Evolutionary conservation across 2,888 invertebrate genomes (phyloP).

Genomic region (Lepidocyrtoides sp.): DNA sequence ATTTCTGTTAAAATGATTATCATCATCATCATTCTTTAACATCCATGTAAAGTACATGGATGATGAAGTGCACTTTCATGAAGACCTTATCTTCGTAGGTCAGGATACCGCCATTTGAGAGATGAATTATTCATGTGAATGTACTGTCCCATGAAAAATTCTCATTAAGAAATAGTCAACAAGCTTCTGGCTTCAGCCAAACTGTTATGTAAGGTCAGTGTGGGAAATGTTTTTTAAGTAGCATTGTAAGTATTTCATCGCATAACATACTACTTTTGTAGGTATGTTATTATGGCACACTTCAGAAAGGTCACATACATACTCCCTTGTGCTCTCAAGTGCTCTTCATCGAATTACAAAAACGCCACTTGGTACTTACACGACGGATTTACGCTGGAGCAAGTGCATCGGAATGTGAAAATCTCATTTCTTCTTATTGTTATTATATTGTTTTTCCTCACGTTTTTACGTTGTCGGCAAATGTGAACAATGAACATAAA

Average conservation of each 20-base stretch:
- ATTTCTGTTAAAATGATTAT: slow-evolving; percentile 14
- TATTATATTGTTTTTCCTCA: slow-evolving; percentile 38
- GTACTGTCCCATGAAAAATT: not conserved
- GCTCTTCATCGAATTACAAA: slow-evolving; percentile 46
- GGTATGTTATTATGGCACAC: slow-evolving; percentile 61
- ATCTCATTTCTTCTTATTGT: not conserved
- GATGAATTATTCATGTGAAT: slow-evolving; percentile 30
- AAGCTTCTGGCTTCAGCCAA: not conserved
- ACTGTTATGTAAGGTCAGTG: slow-evolving; percentile 74
- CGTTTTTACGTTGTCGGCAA: slow-evolving; percentile 56
- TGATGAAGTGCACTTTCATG: not conserved
- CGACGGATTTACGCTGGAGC: slow-evolving; percentile 59
- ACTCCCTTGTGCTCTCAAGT: slow-evolving; percentile 44
- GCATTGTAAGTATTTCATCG: not conserved
- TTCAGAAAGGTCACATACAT: slow-evolving; percentile 58
- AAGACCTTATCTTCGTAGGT: not conserved
- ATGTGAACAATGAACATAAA: not conserved
- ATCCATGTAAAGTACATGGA: not conserved
- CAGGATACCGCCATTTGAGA: not conserved
- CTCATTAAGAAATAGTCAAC: not conserved
- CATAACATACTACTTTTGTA: not conserved
- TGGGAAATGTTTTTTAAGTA: slow-evolving; percentile 42
- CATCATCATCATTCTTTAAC: not conserved
- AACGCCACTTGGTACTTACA: slow-evolving; percentile 55
- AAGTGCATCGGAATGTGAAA: slow-evolving; percentile 25